These are phyloP conservation scores for Reticulitermes speratus DNA, from an alignment of 1,140 invertebrate species.

Conservation along the genomic window DNA sequence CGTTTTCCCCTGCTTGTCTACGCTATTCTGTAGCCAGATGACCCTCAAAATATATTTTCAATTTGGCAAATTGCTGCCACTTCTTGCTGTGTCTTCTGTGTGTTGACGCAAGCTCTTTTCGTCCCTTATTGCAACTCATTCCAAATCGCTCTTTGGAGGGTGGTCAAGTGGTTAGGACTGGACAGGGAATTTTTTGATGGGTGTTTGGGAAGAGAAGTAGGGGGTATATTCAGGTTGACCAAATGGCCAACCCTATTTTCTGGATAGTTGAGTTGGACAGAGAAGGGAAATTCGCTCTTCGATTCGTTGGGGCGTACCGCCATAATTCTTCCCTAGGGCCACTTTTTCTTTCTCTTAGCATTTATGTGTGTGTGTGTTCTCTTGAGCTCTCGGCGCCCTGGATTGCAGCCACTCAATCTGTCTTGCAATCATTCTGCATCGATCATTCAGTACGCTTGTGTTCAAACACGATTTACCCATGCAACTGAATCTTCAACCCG, in stretches of 20 bases:
- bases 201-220: neutral
- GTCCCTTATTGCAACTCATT: neutral
- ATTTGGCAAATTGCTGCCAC: neutral
- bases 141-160: constrained; percentile 6
- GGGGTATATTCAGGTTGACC: neutral
- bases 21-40: neutral
- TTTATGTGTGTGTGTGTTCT: neutral
- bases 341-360: neutral
- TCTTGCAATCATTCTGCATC: neutral
- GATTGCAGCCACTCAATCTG: constrained; percentile 2
- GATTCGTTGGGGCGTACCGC: constrained; percentile 7
- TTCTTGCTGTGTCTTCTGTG: neutral
- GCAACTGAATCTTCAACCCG: no score
- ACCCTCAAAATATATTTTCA: neutral
- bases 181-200: neutral
- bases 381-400: neutral
- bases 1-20: neutral
- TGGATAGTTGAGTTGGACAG: neutral
- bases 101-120: neutral
- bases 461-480: no score
- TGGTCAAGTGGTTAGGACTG: neutral
- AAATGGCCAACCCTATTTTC: neutral
- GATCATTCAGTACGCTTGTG: no score
- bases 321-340: constrained; percentile 13
- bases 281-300: constrained; percentile 15